These are phyloP conservation scores for Melipona beecheii DNA, from an alignment of 2,888 invertebrate genomes.

Conservation along the genomic window DNA sequence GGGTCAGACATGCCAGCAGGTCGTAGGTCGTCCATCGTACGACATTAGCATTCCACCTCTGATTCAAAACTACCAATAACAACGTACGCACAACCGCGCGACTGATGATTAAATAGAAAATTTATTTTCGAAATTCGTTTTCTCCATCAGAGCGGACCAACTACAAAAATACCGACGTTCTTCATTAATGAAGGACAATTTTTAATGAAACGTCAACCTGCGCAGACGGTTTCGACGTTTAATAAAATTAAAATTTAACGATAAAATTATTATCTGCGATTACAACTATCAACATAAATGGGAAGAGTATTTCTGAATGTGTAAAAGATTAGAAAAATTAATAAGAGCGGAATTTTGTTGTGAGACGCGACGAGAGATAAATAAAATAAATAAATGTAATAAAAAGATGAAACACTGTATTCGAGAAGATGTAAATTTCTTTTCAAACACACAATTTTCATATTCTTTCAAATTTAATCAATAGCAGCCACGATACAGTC, in stretches of 20 bases:
- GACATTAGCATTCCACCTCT: constrained; percentile 35
- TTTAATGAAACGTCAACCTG: too few relatives aligned
- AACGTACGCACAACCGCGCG: neutral
- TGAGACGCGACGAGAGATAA: neutral
- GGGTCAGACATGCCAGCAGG: constrained; percentile 11
- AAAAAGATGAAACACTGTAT: neutral
- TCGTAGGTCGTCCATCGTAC: constrained; percentile 35
- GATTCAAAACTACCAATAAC: neutral
- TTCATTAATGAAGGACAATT: too few relatives aligned
- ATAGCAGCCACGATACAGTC: too few relatives aligned
- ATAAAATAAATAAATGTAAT: neutral
- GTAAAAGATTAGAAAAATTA: neutral
- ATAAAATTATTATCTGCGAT: neutral
- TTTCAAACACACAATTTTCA: neutral
- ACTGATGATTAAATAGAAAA: neutral
- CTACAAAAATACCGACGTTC: neutral
- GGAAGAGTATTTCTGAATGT: neutral
- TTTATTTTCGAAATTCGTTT: neutral
- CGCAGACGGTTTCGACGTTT: too few relatives aligned
- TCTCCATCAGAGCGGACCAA: neutral
- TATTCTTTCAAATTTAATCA: too few relatives aligned
- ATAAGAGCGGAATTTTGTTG: neutral
- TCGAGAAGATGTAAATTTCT: neutral
- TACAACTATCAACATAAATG: neutral
- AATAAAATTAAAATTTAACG: neutral